Base-by-base conservation (phyloP, 2,888 invertebrate genomes). In the Acanthacorydalis orientalis region DNA sequence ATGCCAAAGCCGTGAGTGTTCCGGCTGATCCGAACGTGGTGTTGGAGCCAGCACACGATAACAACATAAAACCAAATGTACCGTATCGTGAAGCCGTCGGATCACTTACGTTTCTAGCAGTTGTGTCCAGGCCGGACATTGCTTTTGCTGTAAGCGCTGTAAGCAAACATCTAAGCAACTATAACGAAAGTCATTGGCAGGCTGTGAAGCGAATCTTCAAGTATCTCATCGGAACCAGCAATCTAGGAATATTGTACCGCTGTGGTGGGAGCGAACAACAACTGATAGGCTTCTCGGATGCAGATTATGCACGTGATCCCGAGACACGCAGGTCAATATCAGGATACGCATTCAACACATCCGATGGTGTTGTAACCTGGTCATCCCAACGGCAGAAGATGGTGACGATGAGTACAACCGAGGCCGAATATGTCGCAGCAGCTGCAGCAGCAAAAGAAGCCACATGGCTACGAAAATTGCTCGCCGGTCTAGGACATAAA, bases 381-480 rank as follows among this genome's bases (percentile, higher is more conserved):
- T 51, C 51, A 37, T 54, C 55, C 47, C 53, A 56, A 51, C 53
- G 53, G 50, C 54, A 54, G 47, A 41, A 31, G 39, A 48, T 51
- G 42, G 57, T 58, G 11, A 54, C 54, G 1, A 32, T 57, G 11
- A 57, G 56, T 1, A 57, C 56, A 0, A 56, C 55, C 2, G 57
- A 59, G 39, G 54, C 58, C 0, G 57, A 59, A 42, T 57, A 57
- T 44, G 53, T 58, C 16, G 52, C 57, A 9, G 48, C 55, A 23
- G 45, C 55, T 4, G 51, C 51, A 3, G 54, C 53, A 4, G 49
- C 52, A 11, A 53, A 54, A 48, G 56, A 56, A 38, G 47, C 53
- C 6, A 43, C 53, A 31, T 52, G 54, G 50, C 32, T 55, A 15
- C 32, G 50, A 43, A 38, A 50, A 10, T 33, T 49, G 4, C 23